A percentile compares a stretch with the other conserved stretches of the same genome.
These are phyloP conservation scores for Cromileptes altivelis DNA, from an alignment of 2,113 vertebrate species.

Conservation along the genomic window DNA sequence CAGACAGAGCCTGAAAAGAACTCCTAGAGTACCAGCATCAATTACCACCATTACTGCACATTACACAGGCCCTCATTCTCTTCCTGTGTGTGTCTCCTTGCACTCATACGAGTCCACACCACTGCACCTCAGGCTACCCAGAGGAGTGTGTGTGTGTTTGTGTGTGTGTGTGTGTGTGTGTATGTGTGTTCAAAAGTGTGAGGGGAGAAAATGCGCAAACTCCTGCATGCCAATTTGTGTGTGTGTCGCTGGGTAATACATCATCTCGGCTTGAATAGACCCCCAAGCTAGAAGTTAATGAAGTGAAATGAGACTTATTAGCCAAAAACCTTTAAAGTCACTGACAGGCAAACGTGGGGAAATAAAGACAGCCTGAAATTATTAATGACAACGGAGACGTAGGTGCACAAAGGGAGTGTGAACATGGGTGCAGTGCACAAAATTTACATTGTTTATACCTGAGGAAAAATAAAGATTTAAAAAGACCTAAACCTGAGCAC, in stretches of 20 bases:
- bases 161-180: slow-evolving; percentile 27
- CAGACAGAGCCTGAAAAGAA: slow-evolving; percentile 50
- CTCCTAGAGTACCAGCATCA: slow-evolving; percentile 67
- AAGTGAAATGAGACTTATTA: slow-evolving; percentile 88
- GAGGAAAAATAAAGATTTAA: slow-evolving; percentile 8
- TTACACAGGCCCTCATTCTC: slow-evolving; percentile 70
- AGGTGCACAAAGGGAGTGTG: slow-evolving; percentile 41
- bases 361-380: slow-evolving; percentile 68
- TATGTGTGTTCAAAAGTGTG: slow-evolving; percentile 10
- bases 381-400: slow-evolving; percentile 65
- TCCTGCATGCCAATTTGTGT: slow-evolving; percentile 15
- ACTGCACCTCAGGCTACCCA: slow-evolving; percentile 68
- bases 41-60: slow-evolving; percentile 77
- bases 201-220: neutral
- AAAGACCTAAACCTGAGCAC: neutral
- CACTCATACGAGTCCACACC: slow-evolving; percentile 53
- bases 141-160: slow-evolving; percentile 33
- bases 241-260: slow-evolving; percentile 73
- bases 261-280: slow-evolving; percentile 83
- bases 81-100: slow-evolving; percentile 67
- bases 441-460: slow-evolving; percentile 11
- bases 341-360: slow-evolving; percentile 77
- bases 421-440: slow-evolving; percentile 5
- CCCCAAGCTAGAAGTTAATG: slow-evolving; percentile 86
- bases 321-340: slow-evolving; percentile 83